phyloP scores from a whole-genome alignment of 1,140 invertebrate species.

The Achroia grisella region DNA sequence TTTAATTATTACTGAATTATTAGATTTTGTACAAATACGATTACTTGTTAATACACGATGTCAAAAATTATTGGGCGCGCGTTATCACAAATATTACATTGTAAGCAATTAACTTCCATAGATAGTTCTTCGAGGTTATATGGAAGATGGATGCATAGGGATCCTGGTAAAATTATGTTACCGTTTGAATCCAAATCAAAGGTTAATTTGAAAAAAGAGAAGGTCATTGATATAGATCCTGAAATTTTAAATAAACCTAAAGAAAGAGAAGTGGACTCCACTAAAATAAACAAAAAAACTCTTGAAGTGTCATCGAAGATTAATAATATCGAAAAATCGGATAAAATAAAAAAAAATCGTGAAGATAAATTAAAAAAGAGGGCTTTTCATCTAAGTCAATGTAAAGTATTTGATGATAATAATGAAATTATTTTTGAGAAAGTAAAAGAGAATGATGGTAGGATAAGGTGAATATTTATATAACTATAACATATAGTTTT shows the following conservation, averaged over 20 bases:
- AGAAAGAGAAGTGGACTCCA: conserved; percentile 1
- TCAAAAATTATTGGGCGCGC: conserved; percentile 22
- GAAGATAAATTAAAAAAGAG: conserved; percentile 39
- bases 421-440: conserved; percentile 74
- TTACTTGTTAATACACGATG: conserved; percentile 13
- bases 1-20: too few species aligned
- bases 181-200: conserved; percentile 40
- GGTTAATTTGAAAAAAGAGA: conserved; percentile 46
- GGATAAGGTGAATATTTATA: conserved; percentile 55
- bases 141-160: conserved; percentile 51
- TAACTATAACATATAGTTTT: too few species aligned
- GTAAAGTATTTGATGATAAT: conserved; percentile 71
- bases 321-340: conserved; percentile 18
- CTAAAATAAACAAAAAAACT: too few species aligned
- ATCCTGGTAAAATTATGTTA: conserved; percentile 48
- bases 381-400: conserved; percentile 52
- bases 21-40: too few species aligned
- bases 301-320: too few species aligned
- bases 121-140: conserved; percentile 31
- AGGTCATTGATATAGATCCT: conserved; percentile 47
- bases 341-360: conserved; percentile 41
- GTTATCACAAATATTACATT: conserved; percentile 10
- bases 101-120: conserved; percentile 10
- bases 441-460: conserved; percentile 71
- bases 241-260: conserved; percentile 20